Conservation (phyloP, 1,140 invertebrate species). For the Nilaparvata lugens region DNA sequence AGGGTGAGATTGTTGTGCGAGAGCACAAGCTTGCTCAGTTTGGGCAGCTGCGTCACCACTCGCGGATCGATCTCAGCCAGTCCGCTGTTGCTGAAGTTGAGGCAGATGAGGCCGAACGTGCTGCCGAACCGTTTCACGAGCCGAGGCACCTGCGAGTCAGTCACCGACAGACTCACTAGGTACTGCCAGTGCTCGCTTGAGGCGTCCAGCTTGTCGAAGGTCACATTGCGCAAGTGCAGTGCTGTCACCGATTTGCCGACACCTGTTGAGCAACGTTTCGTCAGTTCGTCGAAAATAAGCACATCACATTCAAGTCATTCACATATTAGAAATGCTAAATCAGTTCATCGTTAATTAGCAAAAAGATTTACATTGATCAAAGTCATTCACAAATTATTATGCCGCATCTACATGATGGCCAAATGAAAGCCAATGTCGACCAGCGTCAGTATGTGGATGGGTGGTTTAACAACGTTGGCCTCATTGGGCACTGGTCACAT, state of each 20-base stretch:
- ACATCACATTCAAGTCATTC: too few relatives aligned
- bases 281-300: too few relatives aligned
- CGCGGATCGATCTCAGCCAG: not conserved
- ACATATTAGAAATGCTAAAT: too few relatives aligned
- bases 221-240: not conserved
- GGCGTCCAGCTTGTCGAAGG: not conserved
- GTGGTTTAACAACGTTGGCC: too few relatives aligned
- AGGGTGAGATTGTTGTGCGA: not conserved
- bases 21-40: not conserved
- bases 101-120: not conserved
- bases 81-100: not conserved
- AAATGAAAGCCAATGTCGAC: too few relatives aligned
- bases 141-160: not conserved
- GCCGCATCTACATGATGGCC: too few relatives aligned
- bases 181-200: not conserved
- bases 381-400: too few relatives aligned
- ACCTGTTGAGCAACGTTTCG: too few relatives aligned
- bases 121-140: not conserved
- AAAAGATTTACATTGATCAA: too few relatives aligned
- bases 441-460: too few relatives aligned
- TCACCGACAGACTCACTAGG: not conserved
- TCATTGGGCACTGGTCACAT: too few relatives aligned
- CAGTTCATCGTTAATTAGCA: too few relatives aligned
- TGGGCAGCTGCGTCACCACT: not conserved
- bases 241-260: not conserved